Evolutionary conservation across 2,797 vertebrate species (phyloP).

Genomic region (Pitangus sulphuratus): DNA sequence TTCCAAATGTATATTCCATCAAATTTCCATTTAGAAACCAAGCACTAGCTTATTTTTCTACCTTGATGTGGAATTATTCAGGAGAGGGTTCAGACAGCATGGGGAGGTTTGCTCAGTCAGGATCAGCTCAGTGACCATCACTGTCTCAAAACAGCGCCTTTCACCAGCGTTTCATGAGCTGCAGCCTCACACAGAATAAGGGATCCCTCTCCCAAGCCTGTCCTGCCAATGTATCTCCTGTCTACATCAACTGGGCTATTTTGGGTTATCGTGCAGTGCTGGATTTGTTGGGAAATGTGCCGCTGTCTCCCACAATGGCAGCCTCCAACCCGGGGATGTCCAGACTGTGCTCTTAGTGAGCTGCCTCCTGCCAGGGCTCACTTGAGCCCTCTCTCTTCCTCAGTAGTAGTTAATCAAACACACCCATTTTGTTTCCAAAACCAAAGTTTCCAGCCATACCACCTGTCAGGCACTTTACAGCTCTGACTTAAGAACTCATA

Average conservation of each 20-base stretch:
- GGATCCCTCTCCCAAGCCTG: neutral
- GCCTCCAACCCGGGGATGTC: neutral
- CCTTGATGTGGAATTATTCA: neutral
- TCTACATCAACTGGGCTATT: neutral
- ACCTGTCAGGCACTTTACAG: neutral
- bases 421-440: neutral
- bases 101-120: neutral
- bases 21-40: neutral
- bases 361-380: neutral
- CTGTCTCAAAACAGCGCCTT: neutral
- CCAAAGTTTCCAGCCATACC: neutral
- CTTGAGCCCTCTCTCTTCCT: neutral
- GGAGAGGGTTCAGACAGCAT: neutral
- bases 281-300: neutral
- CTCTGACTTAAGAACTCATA: neutral
- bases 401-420: neutral
- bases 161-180: neutral
- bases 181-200: neutral
- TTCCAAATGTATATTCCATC: neutral
- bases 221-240: neutral
- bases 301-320: neutral
- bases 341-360: neutral
- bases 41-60: neutral
- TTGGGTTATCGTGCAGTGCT: neutral
- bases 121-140: neutral